These are phyloP conservation scores for Bugulina stolonifera DNA, from an alignment of 2,888 invertebrate genomes.

Conservation along the genomic window DNA sequence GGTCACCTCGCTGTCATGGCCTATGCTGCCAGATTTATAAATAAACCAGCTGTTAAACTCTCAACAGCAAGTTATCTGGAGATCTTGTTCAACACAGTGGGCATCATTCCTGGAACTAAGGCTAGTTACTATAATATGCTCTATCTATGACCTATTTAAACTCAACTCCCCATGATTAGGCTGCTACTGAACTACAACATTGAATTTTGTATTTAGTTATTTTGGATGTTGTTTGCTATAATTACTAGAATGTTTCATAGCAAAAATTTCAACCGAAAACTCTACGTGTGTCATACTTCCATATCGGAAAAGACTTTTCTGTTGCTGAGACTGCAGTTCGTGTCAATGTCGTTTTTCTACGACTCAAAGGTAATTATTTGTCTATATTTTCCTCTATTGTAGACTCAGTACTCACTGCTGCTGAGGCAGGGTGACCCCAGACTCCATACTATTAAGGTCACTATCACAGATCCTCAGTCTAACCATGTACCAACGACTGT, in stretches of 20 bases:
- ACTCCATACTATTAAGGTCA: slow-evolving; percentile 17
- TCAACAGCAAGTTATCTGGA: not conserved
- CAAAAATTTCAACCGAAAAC: no score
- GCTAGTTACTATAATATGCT: no score
- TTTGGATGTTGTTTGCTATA: no score
- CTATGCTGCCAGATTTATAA: slow-evolving; percentile 84
- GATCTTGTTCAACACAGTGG: slow-evolving; percentile 9
- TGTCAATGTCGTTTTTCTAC: no score
- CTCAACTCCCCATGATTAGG: no score
- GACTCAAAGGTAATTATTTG: not conserved
- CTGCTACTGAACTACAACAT: no score
- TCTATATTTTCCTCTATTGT: not conserved
- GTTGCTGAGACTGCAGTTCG: no score
- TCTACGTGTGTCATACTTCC: no score
- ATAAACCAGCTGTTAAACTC: slow-evolving; percentile 64
- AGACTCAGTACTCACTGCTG: slow-evolving; percentile 16
- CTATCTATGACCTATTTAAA: no score
- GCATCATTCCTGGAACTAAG: slow-evolving; percentile 12
- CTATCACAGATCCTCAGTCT: not conserved
- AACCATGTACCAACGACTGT: slow-evolving; percentile 47
- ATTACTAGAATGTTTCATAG: no score
- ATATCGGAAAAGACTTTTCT: no score
- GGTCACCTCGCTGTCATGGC: slow-evolving; percentile 98
- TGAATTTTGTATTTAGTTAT: no score
- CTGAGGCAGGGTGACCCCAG: slow-evolving; percentile 22